Evolutionary conservation across 2,797 vertebrate species (phyloP).

Genomic region (Enoplosus armatus): DNA sequence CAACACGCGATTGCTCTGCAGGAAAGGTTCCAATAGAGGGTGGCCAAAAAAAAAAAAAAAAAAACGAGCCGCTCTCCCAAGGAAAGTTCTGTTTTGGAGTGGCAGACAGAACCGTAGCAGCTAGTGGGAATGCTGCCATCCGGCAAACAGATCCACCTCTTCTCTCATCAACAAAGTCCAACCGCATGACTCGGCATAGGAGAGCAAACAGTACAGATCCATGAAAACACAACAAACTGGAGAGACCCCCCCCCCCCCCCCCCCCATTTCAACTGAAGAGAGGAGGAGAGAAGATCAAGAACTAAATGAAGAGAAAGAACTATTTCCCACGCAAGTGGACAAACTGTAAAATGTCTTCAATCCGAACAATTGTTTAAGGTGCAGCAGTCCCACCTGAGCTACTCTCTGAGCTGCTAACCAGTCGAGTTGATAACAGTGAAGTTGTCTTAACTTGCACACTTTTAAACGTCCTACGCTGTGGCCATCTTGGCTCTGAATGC

Average conservation of each 20-base stretch:
- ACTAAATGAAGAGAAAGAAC: not conserved
- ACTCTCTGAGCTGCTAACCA: not conserved
- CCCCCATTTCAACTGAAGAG: not conserved
- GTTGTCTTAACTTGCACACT: too few species aligned
- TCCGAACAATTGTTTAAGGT: not conserved
- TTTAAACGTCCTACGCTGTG: too few species aligned
- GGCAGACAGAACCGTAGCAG: not conserved
- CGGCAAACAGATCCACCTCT: not conserved
- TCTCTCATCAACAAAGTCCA: not conserved
- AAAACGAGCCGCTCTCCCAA: not conserved
- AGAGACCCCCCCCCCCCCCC: not conserved
- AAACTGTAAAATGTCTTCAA: not conserved
- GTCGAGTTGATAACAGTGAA: not conserved
- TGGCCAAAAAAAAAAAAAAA: too few species aligned
- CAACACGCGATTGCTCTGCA: not conserved
- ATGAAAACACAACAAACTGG: not conserved
- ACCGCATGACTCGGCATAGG: not conserved
- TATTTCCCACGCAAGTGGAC: not conserved
- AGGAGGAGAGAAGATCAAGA: too few species aligned
- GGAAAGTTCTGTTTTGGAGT: not conserved
- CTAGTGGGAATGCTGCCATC: not conserved
- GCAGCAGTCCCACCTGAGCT: not conserved
- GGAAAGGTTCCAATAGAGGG: not conserved
- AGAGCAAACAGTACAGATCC: not conserved
- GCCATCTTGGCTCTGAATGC: too few species aligned